These are phyloP conservation scores for Halcyon malimbica DNA, from an alignment of 2,113 vertebrate species.

Conservation along the genomic window DNA sequence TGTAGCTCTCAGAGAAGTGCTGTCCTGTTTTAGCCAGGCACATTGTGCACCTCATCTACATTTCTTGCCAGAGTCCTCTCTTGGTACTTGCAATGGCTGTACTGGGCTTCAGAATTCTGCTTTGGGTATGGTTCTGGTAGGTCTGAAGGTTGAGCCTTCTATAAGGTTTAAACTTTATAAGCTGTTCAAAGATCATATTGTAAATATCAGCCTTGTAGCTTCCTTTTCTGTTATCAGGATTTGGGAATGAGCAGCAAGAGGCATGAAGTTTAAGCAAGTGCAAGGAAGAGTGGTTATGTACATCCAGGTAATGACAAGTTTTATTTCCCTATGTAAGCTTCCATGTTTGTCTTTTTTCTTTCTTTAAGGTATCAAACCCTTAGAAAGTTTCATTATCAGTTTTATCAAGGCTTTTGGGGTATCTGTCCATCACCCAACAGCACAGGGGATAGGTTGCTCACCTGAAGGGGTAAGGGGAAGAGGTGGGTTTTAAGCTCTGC, in stretches of 20 bases:
- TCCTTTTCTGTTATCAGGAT: neutral
- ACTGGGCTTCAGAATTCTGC: neutral
- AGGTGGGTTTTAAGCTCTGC: neutral
- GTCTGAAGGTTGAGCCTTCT: neutral
- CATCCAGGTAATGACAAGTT: neutral
- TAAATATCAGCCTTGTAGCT: neutral
- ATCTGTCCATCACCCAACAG: neutral
- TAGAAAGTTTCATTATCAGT: neutral
- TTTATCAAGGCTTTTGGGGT: neutral
- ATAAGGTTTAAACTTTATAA: neutral
- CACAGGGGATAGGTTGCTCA: neutral
- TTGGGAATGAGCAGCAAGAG: constrained; percentile 22
- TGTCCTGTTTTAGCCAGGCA: neutral
- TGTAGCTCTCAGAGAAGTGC: neutral
- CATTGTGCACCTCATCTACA: neutral
- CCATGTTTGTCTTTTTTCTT: neutral
- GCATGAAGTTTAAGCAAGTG: neutral
- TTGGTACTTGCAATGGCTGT: rapidly evolving
- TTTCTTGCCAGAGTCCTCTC: neutral
- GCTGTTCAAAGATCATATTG: neutral
- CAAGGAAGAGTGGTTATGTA: neutral
- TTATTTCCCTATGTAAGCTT: rapidly evolving
- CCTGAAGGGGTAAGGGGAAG: neutral
- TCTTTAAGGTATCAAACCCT: neutral
- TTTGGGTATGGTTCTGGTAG: neutral